These are phyloP conservation scores for Heliconius nattereri DNA, from an alignment of 1,140 invertebrate genomes.

Conservation along the genomic window DNA sequence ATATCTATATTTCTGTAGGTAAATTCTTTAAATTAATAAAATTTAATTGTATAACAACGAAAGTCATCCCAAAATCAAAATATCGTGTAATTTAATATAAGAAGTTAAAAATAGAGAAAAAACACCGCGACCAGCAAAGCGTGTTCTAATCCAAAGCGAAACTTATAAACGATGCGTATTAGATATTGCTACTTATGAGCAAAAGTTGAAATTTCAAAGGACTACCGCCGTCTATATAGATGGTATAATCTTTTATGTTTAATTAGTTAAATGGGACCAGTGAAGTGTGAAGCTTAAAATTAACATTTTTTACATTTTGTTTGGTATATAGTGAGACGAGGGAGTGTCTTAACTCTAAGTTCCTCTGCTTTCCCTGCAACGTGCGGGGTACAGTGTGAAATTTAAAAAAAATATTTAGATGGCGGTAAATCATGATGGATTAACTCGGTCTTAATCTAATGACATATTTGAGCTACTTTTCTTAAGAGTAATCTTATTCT, in stretches of 20 bases:
- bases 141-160: not conserved
- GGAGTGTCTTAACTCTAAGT: no score
- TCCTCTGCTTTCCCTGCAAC: no score
- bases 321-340: no score
- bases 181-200: conserved; percentile 6
- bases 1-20: no score
- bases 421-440: no score
- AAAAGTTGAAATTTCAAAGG: not conserved
- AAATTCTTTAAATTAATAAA: not conserved
- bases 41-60: not conserved
- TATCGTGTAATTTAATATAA: not conserved
- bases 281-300: not conserved
- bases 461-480: no score
- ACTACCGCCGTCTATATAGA: not conserved
- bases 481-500: no score
- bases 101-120: not conserved
- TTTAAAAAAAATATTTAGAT: no score
- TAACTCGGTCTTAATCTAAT: no score
- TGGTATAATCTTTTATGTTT: not conserved
- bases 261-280: not conserved
- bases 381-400: no score
- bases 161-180: not conserved
- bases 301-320: not conserved
- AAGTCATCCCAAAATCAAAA: not conserved
- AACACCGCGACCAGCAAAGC: not conserved